Evolutionary conservation across 2,113 vertebrate species (phyloP).

Genomic region (Pseudopipra pipra): DNA sequence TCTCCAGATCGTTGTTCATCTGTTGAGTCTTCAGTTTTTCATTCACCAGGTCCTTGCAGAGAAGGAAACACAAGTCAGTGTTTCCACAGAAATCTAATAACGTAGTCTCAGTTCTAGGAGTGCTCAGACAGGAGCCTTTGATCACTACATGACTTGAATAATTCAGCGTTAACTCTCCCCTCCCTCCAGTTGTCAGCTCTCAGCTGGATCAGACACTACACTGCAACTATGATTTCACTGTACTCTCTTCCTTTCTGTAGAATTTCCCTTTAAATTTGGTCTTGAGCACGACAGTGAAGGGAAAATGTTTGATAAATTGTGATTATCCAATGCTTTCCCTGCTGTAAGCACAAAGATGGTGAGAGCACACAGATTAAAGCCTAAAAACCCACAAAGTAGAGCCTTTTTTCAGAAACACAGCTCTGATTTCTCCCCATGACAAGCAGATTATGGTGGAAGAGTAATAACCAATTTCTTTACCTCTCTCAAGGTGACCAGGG

Average conservation of each 20-base stretch:
- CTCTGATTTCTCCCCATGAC: neutral
- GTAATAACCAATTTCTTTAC: constrained; percentile 63
- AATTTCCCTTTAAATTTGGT: neutral
- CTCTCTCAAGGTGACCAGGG: constrained; percentile 89
- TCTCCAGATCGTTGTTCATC: constrained; percentile 96
- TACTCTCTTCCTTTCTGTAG: neutral
- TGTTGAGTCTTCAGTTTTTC: constrained; percentile 95
- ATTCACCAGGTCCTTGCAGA: constrained; percentile 89
- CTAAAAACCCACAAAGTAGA: neutral
- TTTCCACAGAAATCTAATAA: neutral
- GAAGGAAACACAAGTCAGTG: constrained; percentile 20
- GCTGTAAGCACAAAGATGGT: neutral
- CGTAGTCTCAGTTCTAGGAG: neutral
- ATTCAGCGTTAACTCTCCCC: neutral
- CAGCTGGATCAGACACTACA: neutral
- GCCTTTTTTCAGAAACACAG: neutral
- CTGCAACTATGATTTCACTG: neutral
- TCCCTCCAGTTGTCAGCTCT: neutral
- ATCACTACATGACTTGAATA: neutral
- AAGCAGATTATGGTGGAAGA: neutral
- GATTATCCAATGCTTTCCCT: neutral
- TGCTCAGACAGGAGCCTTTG: neutral
- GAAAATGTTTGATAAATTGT: neutral
- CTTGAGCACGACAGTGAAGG: neutral
- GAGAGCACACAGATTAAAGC: neutral